Percentiles rank a stretch among this genome's conserved stretches.
Conservation (phyloP, 2,113 vertebrate genomes). For the Conger conger region DNA sequence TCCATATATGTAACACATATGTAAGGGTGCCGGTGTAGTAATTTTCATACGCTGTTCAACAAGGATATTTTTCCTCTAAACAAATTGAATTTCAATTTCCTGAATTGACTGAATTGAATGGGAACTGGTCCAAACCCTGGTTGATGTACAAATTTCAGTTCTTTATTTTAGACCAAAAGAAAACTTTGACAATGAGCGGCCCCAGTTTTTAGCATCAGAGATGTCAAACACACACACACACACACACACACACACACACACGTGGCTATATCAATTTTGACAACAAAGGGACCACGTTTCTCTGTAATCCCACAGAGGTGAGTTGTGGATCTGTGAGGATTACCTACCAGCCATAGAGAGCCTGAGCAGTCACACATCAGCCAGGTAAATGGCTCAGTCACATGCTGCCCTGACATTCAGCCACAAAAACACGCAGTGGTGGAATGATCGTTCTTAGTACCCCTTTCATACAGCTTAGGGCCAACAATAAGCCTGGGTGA, state of each 20-base stretch:
- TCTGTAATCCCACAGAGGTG: conserved; percentile 7
- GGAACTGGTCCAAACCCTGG: no score
- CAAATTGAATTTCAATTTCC: no score
- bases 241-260: background rate
- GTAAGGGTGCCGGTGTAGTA: no score
- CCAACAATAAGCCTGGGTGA: background rate
- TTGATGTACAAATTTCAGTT: no score
- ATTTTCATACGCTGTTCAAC: no score
- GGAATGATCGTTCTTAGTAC: background rate
- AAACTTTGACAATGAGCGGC: no score
- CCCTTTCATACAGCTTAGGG: background rate
- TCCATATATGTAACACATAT: background rate
- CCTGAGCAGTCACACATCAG: conserved; percentile 34
- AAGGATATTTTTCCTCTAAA: no score
- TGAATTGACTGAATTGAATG: no score
- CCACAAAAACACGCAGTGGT: background rate
- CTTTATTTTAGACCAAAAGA: no score
- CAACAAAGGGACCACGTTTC: conserved; percentile 39
- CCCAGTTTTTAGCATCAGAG: no score
- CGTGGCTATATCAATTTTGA: background rate
- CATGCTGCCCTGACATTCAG: conserved; percentile 41
- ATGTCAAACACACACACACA: background rate
- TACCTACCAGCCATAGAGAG: conserved; percentile 28
- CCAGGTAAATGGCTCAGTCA: conserved; percentile 1
- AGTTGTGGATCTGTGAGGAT: conserved; percentile 28